phyloP scores from a whole-genome alignment of 2,113 vertebrate species.

The Pomatostomus ruficeps region DNA sequence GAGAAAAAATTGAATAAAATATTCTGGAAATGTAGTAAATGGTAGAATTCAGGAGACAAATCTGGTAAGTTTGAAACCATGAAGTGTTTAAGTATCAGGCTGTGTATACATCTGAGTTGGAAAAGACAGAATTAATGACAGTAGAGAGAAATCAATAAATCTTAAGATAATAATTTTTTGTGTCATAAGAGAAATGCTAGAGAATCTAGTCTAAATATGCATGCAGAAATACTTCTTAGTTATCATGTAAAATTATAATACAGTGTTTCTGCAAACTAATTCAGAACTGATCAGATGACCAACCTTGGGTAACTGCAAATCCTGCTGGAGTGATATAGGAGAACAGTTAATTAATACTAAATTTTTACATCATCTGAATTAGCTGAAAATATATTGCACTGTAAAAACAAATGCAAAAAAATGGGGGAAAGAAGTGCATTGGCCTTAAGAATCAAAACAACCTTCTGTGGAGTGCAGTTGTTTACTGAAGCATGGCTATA shows the following conservation, averaged over 20 bases:
- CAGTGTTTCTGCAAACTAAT: background rate
- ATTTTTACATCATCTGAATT: background rate
- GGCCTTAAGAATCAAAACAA: background rate
- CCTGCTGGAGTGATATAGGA: background rate
- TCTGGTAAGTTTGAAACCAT: background rate
- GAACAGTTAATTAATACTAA: background rate
- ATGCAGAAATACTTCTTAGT: background rate
- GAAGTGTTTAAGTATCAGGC: background rate
- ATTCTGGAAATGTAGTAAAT: background rate
- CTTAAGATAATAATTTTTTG: background rate
- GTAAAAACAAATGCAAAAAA: background rate
- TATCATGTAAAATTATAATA: background rate
- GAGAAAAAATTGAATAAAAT: background rate
- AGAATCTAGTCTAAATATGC: background rate
- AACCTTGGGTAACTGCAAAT: background rate
- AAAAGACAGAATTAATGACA: conserved; percentile 1
- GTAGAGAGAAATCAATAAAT: background rate
- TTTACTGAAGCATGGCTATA: background rate
- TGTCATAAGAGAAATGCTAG: background rate
- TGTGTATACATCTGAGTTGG: background rate
- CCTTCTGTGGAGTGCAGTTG: background rate
- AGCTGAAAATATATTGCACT: background rate
- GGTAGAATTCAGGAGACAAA: background rate
- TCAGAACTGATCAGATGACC: background rate
- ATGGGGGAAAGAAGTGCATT: accelerated